Evolutionary conservation across 2,888 invertebrate species (phyloP), one percentile per base, ranked within the genome.

Genomic region (Ypsolopha scabrella): DNA sequence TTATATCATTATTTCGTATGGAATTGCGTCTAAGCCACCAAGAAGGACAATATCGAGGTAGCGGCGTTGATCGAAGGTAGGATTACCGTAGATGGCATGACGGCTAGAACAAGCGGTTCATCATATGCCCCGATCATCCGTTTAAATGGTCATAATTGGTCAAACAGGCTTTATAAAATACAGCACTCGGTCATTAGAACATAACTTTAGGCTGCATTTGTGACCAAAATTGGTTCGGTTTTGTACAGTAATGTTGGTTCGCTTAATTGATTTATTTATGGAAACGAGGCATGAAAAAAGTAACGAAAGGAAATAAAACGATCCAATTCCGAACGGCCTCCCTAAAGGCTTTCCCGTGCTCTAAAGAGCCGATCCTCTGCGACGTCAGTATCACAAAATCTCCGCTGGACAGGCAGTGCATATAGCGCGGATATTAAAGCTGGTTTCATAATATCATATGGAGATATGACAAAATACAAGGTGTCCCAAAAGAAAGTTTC

Each of bases 111-210:
- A 61, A 65, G 62, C 72, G 65, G 71, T 68, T 70, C 72, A 68
- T 80, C 77, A 78, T 79, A 75, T 68, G 72, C 60, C 62, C 62
- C 59, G 62, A 59, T 68, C 68, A 71, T 75, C 67, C 73, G 75
- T 76, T 80, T 78, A 79, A 81, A 79, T 79, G 76, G 73, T 78
- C 77, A 78, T 82, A 80, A 82, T 82, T 83, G 82, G 76, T 73
- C 60, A 62, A 69, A 64, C 62, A 65, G 60, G 64, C 68, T 71
- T 74, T 71, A 72, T 54, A 49, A 41, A 70, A 72, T 66, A 70
- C 70, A 67, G 63, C 64, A 68, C 63, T 68, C 61, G 70, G 69
- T 75, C 73, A 77, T 78, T 78, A 75, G 68, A 75, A 70, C 68
- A 70, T 64, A 63, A 62, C 65, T 66, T 57, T 56, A 57, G 54